These are phyloP conservation scores for Vulpes vulpes DNA, from an alignment of 2,113 vertebrate genomes.

Conservation along the genomic window DNA sequence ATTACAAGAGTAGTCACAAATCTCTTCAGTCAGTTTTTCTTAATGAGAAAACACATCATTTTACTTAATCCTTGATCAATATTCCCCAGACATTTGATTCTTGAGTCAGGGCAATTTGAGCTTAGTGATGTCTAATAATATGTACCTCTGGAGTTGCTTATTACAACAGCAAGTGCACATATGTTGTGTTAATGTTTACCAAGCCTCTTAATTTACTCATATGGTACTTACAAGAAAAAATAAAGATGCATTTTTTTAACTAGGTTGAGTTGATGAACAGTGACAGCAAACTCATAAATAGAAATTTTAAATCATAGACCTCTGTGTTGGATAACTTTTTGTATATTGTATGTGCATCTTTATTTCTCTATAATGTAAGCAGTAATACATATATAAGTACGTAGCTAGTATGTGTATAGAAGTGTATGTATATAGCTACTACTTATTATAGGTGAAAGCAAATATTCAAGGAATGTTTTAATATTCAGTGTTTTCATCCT, in stretches of 20 bases:
- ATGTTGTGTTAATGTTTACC: background rate
- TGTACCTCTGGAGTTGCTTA: background rate
- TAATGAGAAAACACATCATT: background rate
- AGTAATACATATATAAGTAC: background rate
- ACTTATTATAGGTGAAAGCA: background rate
- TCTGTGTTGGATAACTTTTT: background rate
- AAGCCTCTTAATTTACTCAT: background rate
- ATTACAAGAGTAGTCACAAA: background rate
- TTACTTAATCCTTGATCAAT: background rate
- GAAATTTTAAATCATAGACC: background rate
- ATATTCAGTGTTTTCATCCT: background rate
- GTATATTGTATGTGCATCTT: background rate
- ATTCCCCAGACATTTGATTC: background rate
- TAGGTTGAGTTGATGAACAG: background rate
- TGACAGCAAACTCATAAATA: background rate
- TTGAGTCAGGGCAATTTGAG: background rate
- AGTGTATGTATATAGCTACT: background rate
- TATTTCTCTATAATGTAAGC: background rate
- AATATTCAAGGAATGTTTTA: background rate
- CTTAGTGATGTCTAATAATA: background rate
- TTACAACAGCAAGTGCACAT: background rate
- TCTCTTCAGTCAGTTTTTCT: background rate
- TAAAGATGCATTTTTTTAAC: background rate
- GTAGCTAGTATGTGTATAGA: background rate
- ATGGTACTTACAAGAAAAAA: conserved; percentile 13